A percentile compares a stretch with the other conserved stretches of the same genome.
Conservation (phyloP, 2,113 vertebrate species). For the Cynocephalus volans region DNA sequence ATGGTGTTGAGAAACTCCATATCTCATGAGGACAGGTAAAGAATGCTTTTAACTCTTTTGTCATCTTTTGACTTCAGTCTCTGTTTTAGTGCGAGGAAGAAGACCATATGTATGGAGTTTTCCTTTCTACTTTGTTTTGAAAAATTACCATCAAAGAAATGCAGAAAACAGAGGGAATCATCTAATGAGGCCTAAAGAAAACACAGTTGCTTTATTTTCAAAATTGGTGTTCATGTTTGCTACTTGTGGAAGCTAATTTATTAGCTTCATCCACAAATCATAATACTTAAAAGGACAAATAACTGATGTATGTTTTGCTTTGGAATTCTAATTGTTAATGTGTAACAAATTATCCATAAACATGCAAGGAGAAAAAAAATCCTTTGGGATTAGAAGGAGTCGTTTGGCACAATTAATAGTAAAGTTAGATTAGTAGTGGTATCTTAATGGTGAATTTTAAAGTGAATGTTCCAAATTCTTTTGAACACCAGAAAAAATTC, state of each 20-base stretch:
- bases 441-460: constrained; percentile 16
- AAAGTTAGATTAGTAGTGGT: background rate
- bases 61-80: background rate
- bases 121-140: background rate
- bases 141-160: constrained; percentile 28
- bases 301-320: constrained; percentile 12
- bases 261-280: background rate
- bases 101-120: background rate
- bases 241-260: background rate
- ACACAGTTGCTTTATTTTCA: background rate
- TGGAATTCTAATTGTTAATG: constrained; percentile 7
- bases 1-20: background rate
- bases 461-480: background rate
- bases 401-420: constrained; percentile 19
- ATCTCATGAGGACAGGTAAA: background rate
- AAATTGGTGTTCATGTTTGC: background rate
- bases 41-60: background rate
- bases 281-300: constrained; percentile 42
- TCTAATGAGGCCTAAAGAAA: background rate
- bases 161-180: background rate
- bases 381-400: background rate
- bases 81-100: background rate
- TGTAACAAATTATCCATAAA: constrained; percentile 18
- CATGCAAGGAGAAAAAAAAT: background rate
- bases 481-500: background rate